A percentile compares a stretch with the other conserved stretches of the same genome.
These are phyloP conservation scores for Uromys caudimaculatus DNA, from an alignment of 2,797 vertebrate species.

Conservation along the genomic window DNA sequence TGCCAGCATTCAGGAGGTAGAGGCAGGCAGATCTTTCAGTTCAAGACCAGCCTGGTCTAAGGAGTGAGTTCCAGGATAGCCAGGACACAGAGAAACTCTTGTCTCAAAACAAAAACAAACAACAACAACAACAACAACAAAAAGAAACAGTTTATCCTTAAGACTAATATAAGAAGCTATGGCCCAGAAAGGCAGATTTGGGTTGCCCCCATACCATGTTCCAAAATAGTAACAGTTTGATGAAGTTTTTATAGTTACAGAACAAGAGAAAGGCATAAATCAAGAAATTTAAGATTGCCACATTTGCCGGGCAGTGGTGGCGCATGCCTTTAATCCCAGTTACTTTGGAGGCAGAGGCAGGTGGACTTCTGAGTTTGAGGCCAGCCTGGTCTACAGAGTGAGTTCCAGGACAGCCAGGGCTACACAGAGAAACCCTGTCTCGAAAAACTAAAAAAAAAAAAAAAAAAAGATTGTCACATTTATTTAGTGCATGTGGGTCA, in stretches of 20 bases:
- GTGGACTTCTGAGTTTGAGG: too few relatives aligned
- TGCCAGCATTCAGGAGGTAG: background rate
- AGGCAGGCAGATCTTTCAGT: too few relatives aligned
- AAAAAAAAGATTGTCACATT: background rate
- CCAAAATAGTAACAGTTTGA: background rate
- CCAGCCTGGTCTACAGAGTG: too few relatives aligned
- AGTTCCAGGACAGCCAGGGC: too few relatives aligned
- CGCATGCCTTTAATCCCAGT: too few relatives aligned
- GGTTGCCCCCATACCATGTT: background rate
- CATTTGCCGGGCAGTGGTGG: too few relatives aligned
- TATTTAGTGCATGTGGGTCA: background rate
- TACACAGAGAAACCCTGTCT: too few relatives aligned
- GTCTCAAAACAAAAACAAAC: background rate
- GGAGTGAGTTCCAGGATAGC: background rate
- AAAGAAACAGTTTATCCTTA: background rate
- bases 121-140: background rate
- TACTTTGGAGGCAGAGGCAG: too few relatives aligned
- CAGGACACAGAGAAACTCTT: background rate
- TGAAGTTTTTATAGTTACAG: background rate
- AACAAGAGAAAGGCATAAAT: background rate
- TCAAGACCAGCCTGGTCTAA: background rate
- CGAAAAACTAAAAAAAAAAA: too few relatives aligned
- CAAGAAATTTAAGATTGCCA: background rate
- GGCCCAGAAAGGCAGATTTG: background rate
- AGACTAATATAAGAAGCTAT: background rate